phyloP scores from a whole-genome alignment of 2,113 vertebrate genomes.

The Picathartes gymnocephalus region DNA sequence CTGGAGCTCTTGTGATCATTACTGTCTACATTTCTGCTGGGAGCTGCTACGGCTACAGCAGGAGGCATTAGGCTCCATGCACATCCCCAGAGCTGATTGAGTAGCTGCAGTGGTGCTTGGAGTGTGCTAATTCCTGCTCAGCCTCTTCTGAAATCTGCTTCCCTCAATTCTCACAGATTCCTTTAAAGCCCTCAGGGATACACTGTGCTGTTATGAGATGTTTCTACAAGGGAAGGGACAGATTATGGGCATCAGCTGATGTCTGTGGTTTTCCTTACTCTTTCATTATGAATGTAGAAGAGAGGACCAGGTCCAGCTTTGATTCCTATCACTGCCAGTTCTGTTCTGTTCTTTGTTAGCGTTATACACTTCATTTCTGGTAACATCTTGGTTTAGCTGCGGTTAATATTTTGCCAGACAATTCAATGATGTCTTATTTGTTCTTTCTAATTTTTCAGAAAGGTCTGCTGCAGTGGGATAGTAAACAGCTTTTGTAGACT shows the following conservation, averaged over 20 bases:
- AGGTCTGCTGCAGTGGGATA: background rate
- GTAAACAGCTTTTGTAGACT: background rate
- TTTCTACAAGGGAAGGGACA: background rate
- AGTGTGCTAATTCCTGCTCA: background rate
- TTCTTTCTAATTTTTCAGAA: background rate
- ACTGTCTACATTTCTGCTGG: background rate
- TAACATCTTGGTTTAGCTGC: background rate
- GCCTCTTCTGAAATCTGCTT: background rate
- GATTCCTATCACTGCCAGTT: background rate
- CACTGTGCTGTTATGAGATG: background rate
- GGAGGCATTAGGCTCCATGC: background rate
- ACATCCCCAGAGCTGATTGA: background rate
- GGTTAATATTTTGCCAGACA: background rate
- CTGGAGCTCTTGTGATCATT: background rate
- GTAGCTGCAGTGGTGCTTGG: background rate
- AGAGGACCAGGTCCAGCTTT: background rate
- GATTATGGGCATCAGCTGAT: background rate
- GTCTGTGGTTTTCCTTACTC: background rate
- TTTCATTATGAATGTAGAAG: background rate
- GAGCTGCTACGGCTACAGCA: background rate
- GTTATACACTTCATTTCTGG: background rate
- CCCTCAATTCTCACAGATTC: background rate
- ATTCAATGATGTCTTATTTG: background rate
- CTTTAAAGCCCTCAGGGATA: background rate
- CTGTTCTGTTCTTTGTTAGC: background rate